Evolutionary conservation across 2,888 invertebrate species (phyloP).

Genomic region (Mimumesa dahlbomi): DNA sequence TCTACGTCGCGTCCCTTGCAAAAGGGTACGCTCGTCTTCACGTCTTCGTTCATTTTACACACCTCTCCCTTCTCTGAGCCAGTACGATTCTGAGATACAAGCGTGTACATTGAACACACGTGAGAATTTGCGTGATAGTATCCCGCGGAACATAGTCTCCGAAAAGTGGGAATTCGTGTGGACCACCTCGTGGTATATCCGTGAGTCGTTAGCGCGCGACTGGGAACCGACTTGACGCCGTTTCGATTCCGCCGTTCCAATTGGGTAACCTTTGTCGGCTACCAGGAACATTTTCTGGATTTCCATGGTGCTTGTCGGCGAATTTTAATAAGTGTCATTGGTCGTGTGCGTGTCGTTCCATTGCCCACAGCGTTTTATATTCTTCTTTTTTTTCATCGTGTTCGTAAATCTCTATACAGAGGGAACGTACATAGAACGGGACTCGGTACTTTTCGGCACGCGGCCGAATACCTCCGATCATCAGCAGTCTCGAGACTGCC

Average conservation of each 20-base stretch:
- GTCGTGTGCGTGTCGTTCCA: slow-evolving; percentile 11
- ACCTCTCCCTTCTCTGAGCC: slow-evolving; percentile 25
- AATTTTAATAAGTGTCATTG: no score
- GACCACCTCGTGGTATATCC: slow-evolving; percentile 35
- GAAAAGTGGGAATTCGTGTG: slow-evolving; percentile 14
- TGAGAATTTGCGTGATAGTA: neutral
- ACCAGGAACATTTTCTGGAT: neutral
- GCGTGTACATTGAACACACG: slow-evolving; percentile 13
- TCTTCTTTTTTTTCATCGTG: slow-evolving; percentile 39
- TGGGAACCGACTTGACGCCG: slow-evolving; percentile 44
- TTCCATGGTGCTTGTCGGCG: neutral
- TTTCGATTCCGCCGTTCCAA: slow-evolving; percentile 7
- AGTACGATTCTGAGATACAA: slow-evolving; percentile 23
- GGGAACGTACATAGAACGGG: slow-evolving; percentile 44
- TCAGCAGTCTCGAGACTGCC: slow-evolving; percentile 28
- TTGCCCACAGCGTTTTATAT: slow-evolving; percentile 11
- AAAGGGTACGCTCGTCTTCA: slow-evolving; percentile 66
- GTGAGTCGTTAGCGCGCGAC: slow-evolving; percentile 29
- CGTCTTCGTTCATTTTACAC: slow-evolving; percentile 42
- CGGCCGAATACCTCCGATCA: slow-evolving; percentile 58
- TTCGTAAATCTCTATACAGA: slow-evolving; percentile 41
- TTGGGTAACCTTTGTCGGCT: neutral
- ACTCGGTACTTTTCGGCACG: slow-evolving; percentile 61
- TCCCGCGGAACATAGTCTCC: neutral
- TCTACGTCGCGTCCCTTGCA: slow-evolving; percentile 66